These are phyloP conservation scores for Sorex maritimensis DNA, from an alignment of 2,797 vertebrate species.

Conservation along the genomic window DNA sequence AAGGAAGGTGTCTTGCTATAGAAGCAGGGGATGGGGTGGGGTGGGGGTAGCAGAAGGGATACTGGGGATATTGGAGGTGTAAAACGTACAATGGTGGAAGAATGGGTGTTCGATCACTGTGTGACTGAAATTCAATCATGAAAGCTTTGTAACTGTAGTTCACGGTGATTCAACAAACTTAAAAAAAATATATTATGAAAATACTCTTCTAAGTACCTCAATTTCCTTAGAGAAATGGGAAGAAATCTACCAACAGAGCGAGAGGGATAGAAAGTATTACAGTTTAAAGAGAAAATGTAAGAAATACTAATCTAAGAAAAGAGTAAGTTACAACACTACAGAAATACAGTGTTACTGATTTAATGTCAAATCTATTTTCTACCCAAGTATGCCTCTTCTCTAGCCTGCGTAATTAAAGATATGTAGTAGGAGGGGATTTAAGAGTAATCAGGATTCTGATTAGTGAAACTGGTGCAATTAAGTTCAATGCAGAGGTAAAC, in stretches of 20 bases:
- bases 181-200: not conserved
- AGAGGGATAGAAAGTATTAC: no score
- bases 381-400: not conserved
- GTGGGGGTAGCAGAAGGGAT: no score
- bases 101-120: no score
- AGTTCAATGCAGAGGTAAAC: not conserved
- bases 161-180: no score
- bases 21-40: no score
- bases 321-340: not conserved
- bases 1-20: no score
- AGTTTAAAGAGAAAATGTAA: no score
- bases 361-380: conserved; percentile 33
- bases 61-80: no score
- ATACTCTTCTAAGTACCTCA: conserved; percentile 25
- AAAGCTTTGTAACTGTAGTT: no score
- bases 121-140: no score
- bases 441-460: conserved; percentile 20
- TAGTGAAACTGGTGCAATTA: conserved; percentile 57
- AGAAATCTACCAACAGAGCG: not conserved
- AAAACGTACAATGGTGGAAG: no score
- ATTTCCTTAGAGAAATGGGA: conserved; percentile 29
- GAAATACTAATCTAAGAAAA: not conserved
- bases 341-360: conserved; percentile 16
- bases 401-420: not conserved
- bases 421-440: not conserved